phyloP scores from a whole-genome alignment of 2,113 vertebrate genomes.

The Xenus cinereus region DNA sequence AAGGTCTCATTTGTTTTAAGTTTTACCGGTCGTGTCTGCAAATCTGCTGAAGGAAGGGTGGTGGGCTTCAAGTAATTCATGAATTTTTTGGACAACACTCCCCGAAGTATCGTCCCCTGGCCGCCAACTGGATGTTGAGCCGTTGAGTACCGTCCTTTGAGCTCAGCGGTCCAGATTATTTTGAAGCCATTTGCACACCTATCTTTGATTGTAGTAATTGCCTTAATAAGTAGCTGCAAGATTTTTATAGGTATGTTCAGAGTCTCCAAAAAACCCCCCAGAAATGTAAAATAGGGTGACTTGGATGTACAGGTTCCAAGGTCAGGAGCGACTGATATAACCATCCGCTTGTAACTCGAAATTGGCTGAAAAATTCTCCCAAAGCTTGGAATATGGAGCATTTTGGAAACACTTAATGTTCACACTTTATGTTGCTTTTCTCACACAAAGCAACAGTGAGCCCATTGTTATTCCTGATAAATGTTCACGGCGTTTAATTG shows the following conservation, averaged over 20 bases:
- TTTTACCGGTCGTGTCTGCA: background rate
- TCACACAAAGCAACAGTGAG: background rate
- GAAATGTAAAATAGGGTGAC: background rate
- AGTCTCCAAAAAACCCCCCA: background rate
- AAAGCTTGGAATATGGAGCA: background rate
- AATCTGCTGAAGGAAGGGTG: background rate
- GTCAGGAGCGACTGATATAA: background rate
- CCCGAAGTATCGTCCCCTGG: background rate
- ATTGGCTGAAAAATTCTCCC: background rate
- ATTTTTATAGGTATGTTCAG: background rate
- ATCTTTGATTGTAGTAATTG: background rate
- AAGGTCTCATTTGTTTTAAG: background rate
- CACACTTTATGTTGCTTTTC: too few relatives aligned
- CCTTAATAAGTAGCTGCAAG: background rate
- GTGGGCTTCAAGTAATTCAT: background rate
- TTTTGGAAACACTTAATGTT: background rate
- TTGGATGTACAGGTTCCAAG: background rate
- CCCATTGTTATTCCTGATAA: background rate
- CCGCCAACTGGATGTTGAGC: background rate
- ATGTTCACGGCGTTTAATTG: background rate
- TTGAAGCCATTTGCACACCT: fast-evolving
- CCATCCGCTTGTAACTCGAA: background rate
- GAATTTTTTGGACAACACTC: background rate
- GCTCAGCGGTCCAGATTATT: background rate
- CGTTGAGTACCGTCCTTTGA: background rate